Conservation (phyloP, 2,797 vertebrate genomes). For the Perodicticus potto region DNA sequence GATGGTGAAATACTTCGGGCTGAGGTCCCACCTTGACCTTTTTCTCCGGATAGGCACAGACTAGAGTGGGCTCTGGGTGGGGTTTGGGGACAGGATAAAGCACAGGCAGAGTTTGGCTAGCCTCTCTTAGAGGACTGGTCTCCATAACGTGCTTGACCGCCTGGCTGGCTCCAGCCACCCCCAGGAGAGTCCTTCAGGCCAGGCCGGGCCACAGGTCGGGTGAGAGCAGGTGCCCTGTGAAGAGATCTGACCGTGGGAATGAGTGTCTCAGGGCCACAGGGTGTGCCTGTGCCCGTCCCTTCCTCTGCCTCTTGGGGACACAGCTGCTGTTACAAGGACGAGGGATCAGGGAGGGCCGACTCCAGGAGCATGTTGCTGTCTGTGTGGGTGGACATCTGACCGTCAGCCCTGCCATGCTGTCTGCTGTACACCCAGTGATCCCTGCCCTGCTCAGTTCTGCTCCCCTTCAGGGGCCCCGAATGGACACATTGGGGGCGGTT, state of each 20-base stretch:
- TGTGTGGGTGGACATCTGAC: neutral
- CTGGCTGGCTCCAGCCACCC: neutral
- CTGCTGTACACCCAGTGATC: neutral
- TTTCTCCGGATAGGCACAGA: fast-evolving
- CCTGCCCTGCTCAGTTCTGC: neutral
- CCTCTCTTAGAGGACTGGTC: neutral
- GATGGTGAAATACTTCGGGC: neutral
- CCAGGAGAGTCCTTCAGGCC: neutral
- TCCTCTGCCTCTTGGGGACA: neutral
- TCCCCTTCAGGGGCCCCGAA: neutral
- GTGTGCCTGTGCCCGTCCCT: neutral
- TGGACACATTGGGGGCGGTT: neutral
- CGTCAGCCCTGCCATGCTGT: neutral
- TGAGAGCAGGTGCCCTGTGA: slow-evolving; percentile 44
- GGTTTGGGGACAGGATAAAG: neutral
- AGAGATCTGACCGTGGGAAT: slow-evolving; percentile 8
- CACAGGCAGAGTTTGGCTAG: neutral
- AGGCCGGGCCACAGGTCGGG: slow-evolving; percentile 9
- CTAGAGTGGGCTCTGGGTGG: neutral
- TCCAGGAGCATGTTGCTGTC: neutral
- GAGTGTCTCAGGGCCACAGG: slow-evolving; percentile 33
- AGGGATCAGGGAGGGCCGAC: neutral
- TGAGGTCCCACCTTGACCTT: neutral
- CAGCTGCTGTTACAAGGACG: neutral
- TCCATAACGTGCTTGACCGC: neutral